Evolutionary conservation across 2,113 vertebrate genomes (phyloP), one percentile per base, ranked within the genome.

Genomic region (Carollia perspicillata): DNA sequence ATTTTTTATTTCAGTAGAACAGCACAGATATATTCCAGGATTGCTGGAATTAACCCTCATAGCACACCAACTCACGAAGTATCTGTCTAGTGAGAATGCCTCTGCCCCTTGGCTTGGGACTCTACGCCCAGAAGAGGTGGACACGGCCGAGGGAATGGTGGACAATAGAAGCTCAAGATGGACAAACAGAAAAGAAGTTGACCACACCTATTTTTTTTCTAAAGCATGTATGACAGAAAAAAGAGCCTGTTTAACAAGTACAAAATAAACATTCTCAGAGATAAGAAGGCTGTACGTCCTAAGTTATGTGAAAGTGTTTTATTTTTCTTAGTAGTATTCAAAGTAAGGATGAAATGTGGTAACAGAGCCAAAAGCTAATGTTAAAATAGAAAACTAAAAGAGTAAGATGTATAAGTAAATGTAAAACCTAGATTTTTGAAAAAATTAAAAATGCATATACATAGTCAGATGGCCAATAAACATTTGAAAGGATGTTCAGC

Each of bases 301-400:
- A 89, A 83, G 85, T 85, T 81, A 75, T 44, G 89, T 85, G 66
- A 47, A 85, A 93, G 51, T 12, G 6, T 91, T 94, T 92, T 94
- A 51, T 88, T 88, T 96, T 90, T 96, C 86, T 89, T 84, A 88
- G 33, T 37, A 28, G 40, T 86, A 51, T 81, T 49, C 77, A 77
- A 63, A 90, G 89, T 85, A 85, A 88, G 92, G 53, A 77, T 66
- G 51, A 90, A 96, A 93, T 72, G 30, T 78, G 58, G 30, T 49
- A 85, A 92, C 26, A 33, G 5, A 94, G 65, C 33, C 84, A 81
- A 94, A 89, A 88, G 40, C 26, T 71, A 94, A 71, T 92, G 88
- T 44, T 79, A 85, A 90, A 89, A 95, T n/a, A 35, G 71, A 95
- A 92, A 90, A 37, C 49, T 18, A 13, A 86, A 13, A 86, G 40